Conservation (phyloP, 2,797 vertebrate species). For the Poecilia wingei region DNA sequence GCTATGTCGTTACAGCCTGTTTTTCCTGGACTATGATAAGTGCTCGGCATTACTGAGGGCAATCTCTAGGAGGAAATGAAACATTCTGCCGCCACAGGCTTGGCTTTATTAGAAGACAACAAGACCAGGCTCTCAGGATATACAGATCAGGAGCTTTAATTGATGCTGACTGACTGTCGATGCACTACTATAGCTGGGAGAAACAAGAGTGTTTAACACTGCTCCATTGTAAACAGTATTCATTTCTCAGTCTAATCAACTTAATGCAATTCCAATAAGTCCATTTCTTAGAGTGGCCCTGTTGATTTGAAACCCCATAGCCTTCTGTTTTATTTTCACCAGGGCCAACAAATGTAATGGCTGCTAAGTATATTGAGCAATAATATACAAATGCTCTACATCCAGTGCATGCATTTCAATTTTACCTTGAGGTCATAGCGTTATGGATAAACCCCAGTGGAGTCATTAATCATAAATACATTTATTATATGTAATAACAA, state of each 20-base stretch:
- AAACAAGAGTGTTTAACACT: conserved; percentile 75
- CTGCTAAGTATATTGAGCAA: conserved; percentile 80
- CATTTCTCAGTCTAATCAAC: conserved; percentile 77
- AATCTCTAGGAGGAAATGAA: conserved; percentile 82
- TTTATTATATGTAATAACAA: conserved; percentile 67
- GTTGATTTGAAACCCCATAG: conserved; percentile 76
- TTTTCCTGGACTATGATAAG: conserved; percentile 74
- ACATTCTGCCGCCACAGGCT: conserved; percentile 75
- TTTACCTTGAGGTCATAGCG: conserved; percentile 75
- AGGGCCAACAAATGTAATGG: conserved; percentile 77
- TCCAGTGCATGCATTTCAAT: conserved; percentile 78
- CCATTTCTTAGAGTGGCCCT: conserved; percentile 77
- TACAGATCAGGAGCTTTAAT: conserved; percentile 78
- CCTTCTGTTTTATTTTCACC: conserved; percentile 73
- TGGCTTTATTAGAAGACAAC: conserved; percentile 79
- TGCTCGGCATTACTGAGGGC: conserved; percentile 72
- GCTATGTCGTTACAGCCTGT: conserved; percentile 62
- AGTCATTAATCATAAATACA: conserved; percentile 78
- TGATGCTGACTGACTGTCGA: conserved; percentile 77
- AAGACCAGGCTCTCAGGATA: conserved; percentile 71
- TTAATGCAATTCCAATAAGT: conserved; percentile 80
- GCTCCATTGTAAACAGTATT: conserved; percentile 72
- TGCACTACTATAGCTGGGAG: conserved; percentile 65
- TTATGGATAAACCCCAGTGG: conserved; percentile 66
- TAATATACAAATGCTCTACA: conserved; percentile 77